phyloP scores from a whole-genome alignment of 2,888 invertebrate genomes.

The Drymonia ruficornis region DNA sequence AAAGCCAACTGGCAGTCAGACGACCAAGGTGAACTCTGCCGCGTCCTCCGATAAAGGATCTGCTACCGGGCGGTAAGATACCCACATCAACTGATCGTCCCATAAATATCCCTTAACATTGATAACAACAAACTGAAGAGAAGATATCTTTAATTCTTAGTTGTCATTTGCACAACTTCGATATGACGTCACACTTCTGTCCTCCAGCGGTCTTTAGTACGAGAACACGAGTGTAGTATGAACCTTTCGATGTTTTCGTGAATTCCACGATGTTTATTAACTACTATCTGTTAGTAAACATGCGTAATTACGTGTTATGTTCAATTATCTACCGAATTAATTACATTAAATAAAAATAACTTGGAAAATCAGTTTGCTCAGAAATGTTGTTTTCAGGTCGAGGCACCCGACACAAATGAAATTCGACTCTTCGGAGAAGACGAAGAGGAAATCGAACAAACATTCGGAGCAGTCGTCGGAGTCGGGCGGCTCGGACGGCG shows the following conservation, averaged over 20 bases:
- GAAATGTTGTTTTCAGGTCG: constrained; percentile 44
- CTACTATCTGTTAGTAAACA: neutral
- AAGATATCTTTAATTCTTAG: neutral
- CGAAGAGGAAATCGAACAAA: constrained; percentile 49
- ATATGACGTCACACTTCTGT: neutral
- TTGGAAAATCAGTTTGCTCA: neutral
- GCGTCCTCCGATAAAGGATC: constrained; percentile 56
- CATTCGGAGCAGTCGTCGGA: constrained; percentile 69
- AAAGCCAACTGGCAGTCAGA: constrained; percentile 47
- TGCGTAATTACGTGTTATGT: constrained; percentile 1
- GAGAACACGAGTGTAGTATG: neutral
- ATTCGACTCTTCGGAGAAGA: constrained; percentile 48
- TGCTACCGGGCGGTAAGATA: constrained; percentile 49
- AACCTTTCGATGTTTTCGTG: neutral
- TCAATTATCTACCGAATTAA: neutral
- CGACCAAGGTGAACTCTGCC: constrained; percentile 48
- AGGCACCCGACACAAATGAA: constrained; percentile 50
- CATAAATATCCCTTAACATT: neutral
- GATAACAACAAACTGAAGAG: neutral
- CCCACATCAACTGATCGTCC: too few species aligned
- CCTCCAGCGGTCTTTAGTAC: neutral
- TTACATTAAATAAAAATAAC: neutral
- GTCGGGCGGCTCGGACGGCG: constrained; percentile 77
- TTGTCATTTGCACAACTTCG: neutral
- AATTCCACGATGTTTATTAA: neutral